Evolutionary conservation across 53 echinoderm and acorn worm genomes (phyloP), one percentile per base, ranked within the genome.

Genomic region (Echinarachnius parma): DNA sequence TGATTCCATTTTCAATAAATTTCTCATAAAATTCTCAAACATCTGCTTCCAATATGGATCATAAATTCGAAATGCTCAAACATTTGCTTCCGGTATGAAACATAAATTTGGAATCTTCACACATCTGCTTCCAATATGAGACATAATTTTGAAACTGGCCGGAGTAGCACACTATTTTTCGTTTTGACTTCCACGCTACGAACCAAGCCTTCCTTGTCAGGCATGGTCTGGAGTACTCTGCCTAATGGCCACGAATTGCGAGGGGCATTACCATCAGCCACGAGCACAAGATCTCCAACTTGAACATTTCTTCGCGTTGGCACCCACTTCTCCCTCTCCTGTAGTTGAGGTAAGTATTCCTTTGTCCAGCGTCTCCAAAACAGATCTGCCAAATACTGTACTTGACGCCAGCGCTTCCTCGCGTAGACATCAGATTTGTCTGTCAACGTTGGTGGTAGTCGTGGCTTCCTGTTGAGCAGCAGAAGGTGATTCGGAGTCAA

Each of bases 401-500:
- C 57, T 27, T 72, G 72, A 0, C 72, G 25, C 72, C 72, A 56
- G 25, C 76, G 60, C 61, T 49, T 31, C 34, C 20, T 69, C 0
- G 49, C 70, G n/a, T 80, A 60, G 16, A 30, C 13, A 19, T 80
- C 61, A 5, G 60, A 21, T 24, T 67, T 59, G 10, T 5, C 60
- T 20, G 52, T 55, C 16, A 39, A 28, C 26, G 56, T 46, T 75
- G 75, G 80, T 11, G 88, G 83, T 28, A 79, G 48, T 21, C 23
- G 16, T 16, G 48, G 30, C 16, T 47, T 21, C 1, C 27, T 4
- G 16, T 60, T 75, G 39, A 88, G 18, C 9, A 83, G 47, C 16
- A 88, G 76, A 30, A 83, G 24, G 28, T 88, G 79, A 26, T 88
- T 88, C 37, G 83, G 83, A 1, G 88, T 88, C 4, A 83, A 31